Evolutionary conservation across 2,888 invertebrate species (phyloP), one percentile per base, ranked within the genome.

Genomic region (Cryptophagus acutangulus): DNA sequence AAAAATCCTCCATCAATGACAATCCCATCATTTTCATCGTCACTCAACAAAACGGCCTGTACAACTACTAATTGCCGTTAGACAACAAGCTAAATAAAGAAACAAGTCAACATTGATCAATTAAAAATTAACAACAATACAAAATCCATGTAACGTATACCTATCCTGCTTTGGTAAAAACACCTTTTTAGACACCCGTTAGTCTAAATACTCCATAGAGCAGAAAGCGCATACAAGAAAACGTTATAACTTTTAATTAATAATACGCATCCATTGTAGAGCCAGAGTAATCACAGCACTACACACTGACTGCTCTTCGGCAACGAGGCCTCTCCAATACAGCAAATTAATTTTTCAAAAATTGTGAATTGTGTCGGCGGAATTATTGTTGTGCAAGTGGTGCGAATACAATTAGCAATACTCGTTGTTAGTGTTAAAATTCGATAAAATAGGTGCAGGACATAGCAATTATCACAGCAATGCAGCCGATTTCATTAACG

Each of bases 371-470:
- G n/a, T n/a, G n/a, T n/a, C n/a, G n/a, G n/a, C n/a, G n/a, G n/a
- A n/a, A n/a, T n/a, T n/a, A n/a, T n/a, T 5, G 10, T 31, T 18
- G 17, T 38, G 20, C 20, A 14, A 20, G 29, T 12, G 15, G 17
- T 2, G 4, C 16, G 40, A 30, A 31, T 20, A 20, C n/a, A 20
- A 20, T 20, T 20, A 20, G 6, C 6, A 20, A 8, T 20, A 8
- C 6, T 20, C n/a, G 24, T 6, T 20, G 24, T n/a, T 10, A 28
- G 28, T 28, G 8, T 34, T 37, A 28, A 45, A 36, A 57, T 59
- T 65, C 69, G n/a, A n/a, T n/a, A 76, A 73, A 69, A 76, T 77
- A 76, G 77, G 77, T 66, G 71, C 75, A 52, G 72, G 71, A 64
- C 74, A 74, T 54, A 76, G 76, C 66, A 71, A 70, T 51, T 70